Evolutionary conservation across 2,797 vertebrate genomes (phyloP).

Genomic region (Dendrocincla fuliginosa): DNA sequence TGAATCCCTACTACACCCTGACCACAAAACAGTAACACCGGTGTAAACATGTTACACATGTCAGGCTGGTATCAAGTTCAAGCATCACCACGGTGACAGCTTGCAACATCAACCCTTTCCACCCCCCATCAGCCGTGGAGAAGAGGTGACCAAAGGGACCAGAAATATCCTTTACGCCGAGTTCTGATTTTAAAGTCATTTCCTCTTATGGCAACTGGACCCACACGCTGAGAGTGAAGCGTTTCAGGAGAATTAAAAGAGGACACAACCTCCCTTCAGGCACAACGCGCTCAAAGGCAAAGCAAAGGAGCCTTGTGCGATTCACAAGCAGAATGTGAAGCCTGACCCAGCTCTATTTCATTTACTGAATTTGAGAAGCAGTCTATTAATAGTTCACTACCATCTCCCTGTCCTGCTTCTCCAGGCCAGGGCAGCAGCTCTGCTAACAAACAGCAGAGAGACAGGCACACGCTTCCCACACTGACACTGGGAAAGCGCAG

Average conservation of each 20-base stretch:
- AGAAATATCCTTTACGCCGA: background rate
- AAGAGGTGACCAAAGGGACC: background rate
- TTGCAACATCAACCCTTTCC: background rate
- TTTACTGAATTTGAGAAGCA: conserved; percentile 43
- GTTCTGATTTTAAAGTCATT: background rate
- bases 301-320: background rate
- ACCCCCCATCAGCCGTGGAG: background rate
- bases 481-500: background rate
- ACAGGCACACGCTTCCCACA: background rate
- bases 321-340: background rate
- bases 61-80: background rate
- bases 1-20: background rate
- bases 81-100: background rate
- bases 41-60: accelerated
- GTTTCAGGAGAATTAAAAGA: background rate
- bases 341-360: conserved; percentile 4
- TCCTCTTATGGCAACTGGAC: background rate
- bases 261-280: background rate
- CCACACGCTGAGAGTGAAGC: background rate
- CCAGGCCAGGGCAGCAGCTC: background rate
- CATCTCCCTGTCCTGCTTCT: background rate
- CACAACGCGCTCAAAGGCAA: background rate
- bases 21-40: background rate
- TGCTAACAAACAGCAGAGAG: background rate
- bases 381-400: conserved; percentile 49